Base-by-base conservation (phyloP, 1,140 invertebrate species). In the Drosophila persimilis region DNA sequence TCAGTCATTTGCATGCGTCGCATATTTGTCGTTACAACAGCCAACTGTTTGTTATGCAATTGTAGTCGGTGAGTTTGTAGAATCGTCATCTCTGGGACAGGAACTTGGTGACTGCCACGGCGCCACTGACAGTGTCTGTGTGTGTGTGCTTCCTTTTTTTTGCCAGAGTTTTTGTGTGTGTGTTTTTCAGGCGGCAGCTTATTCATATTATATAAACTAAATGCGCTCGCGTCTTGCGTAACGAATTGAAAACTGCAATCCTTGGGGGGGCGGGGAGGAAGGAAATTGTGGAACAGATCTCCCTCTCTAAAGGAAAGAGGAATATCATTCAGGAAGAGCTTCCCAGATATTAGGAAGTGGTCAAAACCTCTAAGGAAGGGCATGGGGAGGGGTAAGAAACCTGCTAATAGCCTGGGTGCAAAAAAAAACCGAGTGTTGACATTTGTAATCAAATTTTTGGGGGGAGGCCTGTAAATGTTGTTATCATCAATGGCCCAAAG, bases 11-110 rank as follows among this genome's bases (percentile, higher is more conserved):
- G 84, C 83, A 88, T 88, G 83, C 83, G 75, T 83, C 84, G 79
- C 83, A 88, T 88, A 88, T 88, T 88, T 88, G 83, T 83, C 83
- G 84, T 88, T 83, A 88, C 83, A 88, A 88, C 83, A 88, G 74
- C 60, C 78, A 88, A 88, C 83, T 88, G 83, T 88, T 88, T 88
- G 83, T 88, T 88, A 88, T 88, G 83, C 83, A 88, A 88, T 88
- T 88, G 84, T 81, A 89, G 84, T 76, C 75, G 60, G 71, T 56
- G 73, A 86, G 72, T 52, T 76, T 56, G 83, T 83, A 79, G 57
- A 64, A 75, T 77, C 60, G 58, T 47, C 73, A 46, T 71, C 64
- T 73, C 60, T 39, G 43, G 43, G 11, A 39, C 39, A 48, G n/a
- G 26, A 17, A n/a, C 48, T 55, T 52, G 29, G 26, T 46, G 39